These are phyloP conservation scores for Crotophaga sulcirostris DNA, from an alignment of 2,113 vertebrate genomes.

Conservation along the genomic window DNA sequence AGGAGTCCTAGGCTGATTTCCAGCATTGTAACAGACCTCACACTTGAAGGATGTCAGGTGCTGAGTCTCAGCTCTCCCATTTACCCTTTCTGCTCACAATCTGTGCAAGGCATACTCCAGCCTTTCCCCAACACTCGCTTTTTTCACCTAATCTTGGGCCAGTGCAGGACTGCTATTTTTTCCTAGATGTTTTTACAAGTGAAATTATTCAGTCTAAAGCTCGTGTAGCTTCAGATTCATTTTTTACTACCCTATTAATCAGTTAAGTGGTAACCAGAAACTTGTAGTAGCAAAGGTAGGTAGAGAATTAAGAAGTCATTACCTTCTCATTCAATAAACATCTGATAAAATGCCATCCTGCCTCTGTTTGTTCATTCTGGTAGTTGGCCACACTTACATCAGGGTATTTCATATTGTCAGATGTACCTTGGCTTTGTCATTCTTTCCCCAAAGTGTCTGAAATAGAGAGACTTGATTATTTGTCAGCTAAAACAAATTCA, in stretches of 20 bases:
- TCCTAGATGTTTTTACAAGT: neutral
- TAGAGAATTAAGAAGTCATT: neutral
- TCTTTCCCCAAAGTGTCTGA: neutral
- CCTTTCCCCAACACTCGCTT: neutral
- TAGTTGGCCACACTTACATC: neutral
- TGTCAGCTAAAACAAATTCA: neutral
- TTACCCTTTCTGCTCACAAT: neutral
- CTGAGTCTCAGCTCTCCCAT: neutral
- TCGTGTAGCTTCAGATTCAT: neutral
- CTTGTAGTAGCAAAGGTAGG: neutral
- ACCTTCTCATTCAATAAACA: neutral
- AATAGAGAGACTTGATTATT: neutral
- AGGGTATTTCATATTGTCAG: neutral
- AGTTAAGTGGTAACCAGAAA: neutral
- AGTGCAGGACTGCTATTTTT: neutral
- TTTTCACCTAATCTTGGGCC: neutral
- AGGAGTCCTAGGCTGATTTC: conserved; percentile 45
- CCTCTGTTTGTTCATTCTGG: neutral
- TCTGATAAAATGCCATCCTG: neutral
- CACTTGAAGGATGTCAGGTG: neutral
- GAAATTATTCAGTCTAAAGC: neutral
- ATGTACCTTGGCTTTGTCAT: neutral
- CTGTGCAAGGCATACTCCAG: neutral
- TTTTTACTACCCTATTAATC: neutral
- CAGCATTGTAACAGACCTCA: conserved; percentile 3